Evolutionary conservation across 2,888 invertebrate genomes (phyloP).

Genomic region (Lasioglossum zephyrum): DNA sequence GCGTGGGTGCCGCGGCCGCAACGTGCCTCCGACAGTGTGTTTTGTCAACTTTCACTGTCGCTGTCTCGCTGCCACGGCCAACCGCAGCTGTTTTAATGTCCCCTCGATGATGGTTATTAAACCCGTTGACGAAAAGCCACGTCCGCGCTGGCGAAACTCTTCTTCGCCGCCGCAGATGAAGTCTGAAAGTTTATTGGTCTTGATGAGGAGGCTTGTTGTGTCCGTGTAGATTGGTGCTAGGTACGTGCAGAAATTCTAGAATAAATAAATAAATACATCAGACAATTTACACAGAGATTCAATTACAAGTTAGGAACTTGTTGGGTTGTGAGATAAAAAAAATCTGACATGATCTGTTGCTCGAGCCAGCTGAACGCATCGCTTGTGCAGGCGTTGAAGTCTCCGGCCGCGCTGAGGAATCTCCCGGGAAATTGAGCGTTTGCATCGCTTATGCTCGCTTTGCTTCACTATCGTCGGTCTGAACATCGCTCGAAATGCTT

Average conservation of each 20-base stretch:
- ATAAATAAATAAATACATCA: neutral
- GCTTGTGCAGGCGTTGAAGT: conserved; percentile 32
- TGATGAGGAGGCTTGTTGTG: neutral
- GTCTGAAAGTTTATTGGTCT: neutral
- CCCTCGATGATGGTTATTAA: conserved; percentile 59
- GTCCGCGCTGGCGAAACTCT: conserved; percentile 50
- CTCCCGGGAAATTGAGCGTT: neutral
- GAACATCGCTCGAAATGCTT: neutral
- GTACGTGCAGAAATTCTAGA: neutral
- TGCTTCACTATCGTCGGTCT: neutral
- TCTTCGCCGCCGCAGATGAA: neutral
- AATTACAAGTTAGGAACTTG: neutral
- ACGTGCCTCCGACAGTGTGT: conserved; percentile 47
- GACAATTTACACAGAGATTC: neutral
- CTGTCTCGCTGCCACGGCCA: conserved; percentile 25
- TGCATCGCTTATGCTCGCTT: neutral
- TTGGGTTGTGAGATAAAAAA: neutral
- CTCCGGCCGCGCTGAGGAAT: conserved; percentile 7
- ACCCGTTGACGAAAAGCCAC: conserved; percentile 46
- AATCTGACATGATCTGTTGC: neutral
- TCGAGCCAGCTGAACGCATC: neutral
- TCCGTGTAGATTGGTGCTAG: neutral
- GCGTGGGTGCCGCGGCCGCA: conserved; percentile 68
- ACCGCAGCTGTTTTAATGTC: conserved; percentile 38
- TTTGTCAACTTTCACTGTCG: conserved; percentile 73